A percentile compares a stretch with the other conserved stretches of the same genome.
Evolutionary conservation across 1,140 invertebrate species (phyloP).

Genomic region (Arctopsyche grandis): DNA sequence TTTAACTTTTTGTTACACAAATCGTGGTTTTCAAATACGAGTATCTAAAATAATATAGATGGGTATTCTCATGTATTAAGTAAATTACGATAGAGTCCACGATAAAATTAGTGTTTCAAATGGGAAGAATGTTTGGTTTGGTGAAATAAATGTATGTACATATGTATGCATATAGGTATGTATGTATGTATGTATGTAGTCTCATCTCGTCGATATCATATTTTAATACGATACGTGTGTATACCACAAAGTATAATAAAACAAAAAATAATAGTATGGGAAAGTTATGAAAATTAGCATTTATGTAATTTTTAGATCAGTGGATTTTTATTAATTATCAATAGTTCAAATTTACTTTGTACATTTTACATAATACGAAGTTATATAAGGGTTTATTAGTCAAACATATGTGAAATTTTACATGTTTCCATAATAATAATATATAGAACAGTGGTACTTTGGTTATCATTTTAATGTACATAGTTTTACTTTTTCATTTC

Average conservation of each 20-base stretch:
- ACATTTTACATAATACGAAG: constrained; percentile 46
- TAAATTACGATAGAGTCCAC: too few species aligned
- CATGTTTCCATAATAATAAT: constrained; percentile 30
- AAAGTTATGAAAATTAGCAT: not conserved
- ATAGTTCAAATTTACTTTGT: constrained; percentile 53
- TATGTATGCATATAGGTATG: not conserved
- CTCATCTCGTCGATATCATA: not conserved
- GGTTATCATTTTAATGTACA: constrained; percentile 14
- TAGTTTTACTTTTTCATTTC: constrained; percentile 15
- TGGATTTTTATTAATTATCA: constrained; percentile 53
- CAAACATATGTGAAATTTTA: constrained; percentile 39
- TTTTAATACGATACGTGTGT: too few species aligned
- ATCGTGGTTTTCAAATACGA: too few species aligned
- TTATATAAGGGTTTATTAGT: constrained; percentile 42
- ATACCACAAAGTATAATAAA: too few species aligned
- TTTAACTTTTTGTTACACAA: not conserved
- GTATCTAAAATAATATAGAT: too few species aligned
- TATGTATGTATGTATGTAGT: not conserved
- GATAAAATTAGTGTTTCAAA: too few species aligned
- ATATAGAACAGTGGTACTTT: constrained; percentile 38
- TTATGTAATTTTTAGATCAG: constrained; percentile 46
- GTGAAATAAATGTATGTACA: too few species aligned
- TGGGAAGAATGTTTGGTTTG: too few species aligned
- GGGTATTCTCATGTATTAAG: too few species aligned
- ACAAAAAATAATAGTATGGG: too few species aligned